phyloP scores from a whole-genome alignment of 2,888 invertebrate species.

The Abrostola triplasia region DNA sequence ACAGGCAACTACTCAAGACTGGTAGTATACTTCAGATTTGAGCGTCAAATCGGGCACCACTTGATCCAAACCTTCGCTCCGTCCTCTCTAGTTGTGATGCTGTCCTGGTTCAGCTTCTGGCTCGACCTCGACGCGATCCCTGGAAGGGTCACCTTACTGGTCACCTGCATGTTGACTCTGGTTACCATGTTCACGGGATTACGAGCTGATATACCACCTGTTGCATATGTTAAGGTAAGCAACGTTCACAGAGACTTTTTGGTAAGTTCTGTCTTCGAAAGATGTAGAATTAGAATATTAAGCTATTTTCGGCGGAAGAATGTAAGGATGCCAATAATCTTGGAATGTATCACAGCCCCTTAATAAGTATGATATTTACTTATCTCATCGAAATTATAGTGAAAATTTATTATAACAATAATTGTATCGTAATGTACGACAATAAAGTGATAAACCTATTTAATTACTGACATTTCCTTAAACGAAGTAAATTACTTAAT shows the following conservation, averaged over 20 bases:
- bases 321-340: too few relatives aligned
- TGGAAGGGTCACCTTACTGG: constrained; percentile 93
- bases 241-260: background rate
- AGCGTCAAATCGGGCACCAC: constrained; percentile 95
- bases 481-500: too few relatives aligned
- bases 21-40: constrained; percentile 93
- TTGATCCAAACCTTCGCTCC: constrained; percentile 95
- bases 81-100: constrained; percentile 93
- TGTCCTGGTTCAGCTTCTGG: constrained; percentile 97
- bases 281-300: too few relatives aligned
- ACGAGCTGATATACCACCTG: constrained; percentile 94
- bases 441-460: too few relatives aligned
- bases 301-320: too few relatives aligned
- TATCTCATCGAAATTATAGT: too few relatives aligned
- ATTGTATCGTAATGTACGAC: too few relatives aligned
- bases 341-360: too few relatives aligned
- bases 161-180: constrained; percentile 94
- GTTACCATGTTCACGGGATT: constrained; percentile 96
- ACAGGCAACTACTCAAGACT: constrained; percentile 93
- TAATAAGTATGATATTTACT: too few relatives aligned
- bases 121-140: constrained; percentile 95
- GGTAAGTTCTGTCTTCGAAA: background rate
- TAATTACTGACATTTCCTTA: too few relatives aligned
- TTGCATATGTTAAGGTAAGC: constrained; percentile 94
- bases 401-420: too few relatives aligned